A percentile compares a stretch with the other conserved stretches of the same genome.
phyloP scores from a whole-genome alignment of 2,888 invertebrate genomes.

The Gryllus longicercus region DNA sequence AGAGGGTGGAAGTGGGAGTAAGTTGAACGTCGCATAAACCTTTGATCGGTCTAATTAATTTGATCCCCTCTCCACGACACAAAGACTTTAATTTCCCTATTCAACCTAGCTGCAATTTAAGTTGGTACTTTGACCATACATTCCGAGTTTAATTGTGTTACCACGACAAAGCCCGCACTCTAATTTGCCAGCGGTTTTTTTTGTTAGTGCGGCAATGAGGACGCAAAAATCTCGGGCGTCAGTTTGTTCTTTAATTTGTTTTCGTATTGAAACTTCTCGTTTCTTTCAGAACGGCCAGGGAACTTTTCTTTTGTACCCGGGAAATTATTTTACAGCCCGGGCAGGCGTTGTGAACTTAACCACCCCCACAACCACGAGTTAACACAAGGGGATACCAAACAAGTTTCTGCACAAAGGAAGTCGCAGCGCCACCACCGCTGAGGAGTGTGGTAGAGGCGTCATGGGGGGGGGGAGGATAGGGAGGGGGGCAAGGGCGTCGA shows the following conservation, averaged over 20 bases:
- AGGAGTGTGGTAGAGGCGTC: not conserved
- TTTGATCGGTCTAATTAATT: not conserved
- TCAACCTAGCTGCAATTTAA: not conserved
- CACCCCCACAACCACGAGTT: constrained; percentile 6
- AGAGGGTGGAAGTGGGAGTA: too few species aligned
- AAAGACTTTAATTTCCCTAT: not conserved
- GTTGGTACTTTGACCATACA: constrained; percentile 9
- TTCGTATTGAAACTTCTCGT: constrained; percentile 10
- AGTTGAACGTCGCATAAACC: not conserved
- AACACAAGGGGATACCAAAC: constrained; percentile 17
- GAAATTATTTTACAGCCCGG: not conserved
- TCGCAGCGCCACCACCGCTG: not conserved
- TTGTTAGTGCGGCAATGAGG: not conserved
- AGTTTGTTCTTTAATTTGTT: constrained; percentile 17
- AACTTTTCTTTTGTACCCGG: not conserved
- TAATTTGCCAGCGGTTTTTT: not conserved
- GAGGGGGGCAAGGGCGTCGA: not conserved
- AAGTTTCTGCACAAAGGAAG: constrained; percentile 17
- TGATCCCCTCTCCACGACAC: not conserved
- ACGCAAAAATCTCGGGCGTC: constrained; percentile 17
- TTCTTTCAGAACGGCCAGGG: not conserved
- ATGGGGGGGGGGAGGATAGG: not conserved
- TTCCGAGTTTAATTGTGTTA: not conserved
- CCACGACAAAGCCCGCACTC: not conserved
- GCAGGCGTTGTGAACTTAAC: not conserved